A percentile compares a stretch with the other conserved stretches of the same genome.
These are phyloP conservation scores for Psylliodes chrysocephalus DNA, from an alignment of 2,888 invertebrate species.

Conservation along the genomic window DNA sequence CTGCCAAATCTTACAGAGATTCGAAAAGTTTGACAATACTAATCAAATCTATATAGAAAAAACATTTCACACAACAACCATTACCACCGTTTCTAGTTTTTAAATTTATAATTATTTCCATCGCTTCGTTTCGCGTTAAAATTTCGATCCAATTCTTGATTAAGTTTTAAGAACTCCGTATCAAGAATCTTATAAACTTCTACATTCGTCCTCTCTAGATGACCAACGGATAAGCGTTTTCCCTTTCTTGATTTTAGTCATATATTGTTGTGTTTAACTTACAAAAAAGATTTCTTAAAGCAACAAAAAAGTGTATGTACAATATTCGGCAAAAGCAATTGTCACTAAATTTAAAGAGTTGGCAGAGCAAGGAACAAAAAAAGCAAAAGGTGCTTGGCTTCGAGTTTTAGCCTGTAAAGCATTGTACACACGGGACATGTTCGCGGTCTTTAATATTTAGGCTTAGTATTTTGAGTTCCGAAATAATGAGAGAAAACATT, in stretches of 20 bases:
- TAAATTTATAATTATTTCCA: no score
- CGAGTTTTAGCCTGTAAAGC: slow-evolving; percentile 50
- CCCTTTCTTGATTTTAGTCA: slow-evolving; percentile 2
- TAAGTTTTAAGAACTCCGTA: slow-evolving; percentile 30
- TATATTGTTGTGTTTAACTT: no score
- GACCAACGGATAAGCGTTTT: slow-evolving; percentile 28
- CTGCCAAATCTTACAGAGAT: no score
- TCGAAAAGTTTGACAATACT: no score
- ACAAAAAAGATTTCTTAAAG: no score
- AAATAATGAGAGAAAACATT: no score
- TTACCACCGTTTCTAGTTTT: no score
- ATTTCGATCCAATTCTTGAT: slow-evolving; percentile 26
- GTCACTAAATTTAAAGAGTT: slow-evolving; percentile 53
- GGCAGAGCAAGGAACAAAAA: slow-evolving; percentile 50
- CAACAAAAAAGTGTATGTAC: no score
- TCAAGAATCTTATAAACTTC: slow-evolving; percentile 31
- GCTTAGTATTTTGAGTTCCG: no score
- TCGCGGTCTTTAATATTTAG: not conserved
- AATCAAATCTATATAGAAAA: no score
- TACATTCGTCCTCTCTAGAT: slow-evolving; percentile 32
- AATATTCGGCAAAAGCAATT: slow-evolving; percentile 45
- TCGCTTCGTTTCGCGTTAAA: slow-evolving; percentile 21
- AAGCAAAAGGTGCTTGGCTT: slow-evolving; percentile 44
- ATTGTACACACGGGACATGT: slow-evolving; percentile 38
- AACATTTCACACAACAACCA: no score